A percentile compares a stretch with the other conserved stretches of the same genome.
These are phyloP conservation scores for Lochmaea capreae DNA, from an alignment of 2,888 invertebrate genomes.

Conservation along the genomic window DNA sequence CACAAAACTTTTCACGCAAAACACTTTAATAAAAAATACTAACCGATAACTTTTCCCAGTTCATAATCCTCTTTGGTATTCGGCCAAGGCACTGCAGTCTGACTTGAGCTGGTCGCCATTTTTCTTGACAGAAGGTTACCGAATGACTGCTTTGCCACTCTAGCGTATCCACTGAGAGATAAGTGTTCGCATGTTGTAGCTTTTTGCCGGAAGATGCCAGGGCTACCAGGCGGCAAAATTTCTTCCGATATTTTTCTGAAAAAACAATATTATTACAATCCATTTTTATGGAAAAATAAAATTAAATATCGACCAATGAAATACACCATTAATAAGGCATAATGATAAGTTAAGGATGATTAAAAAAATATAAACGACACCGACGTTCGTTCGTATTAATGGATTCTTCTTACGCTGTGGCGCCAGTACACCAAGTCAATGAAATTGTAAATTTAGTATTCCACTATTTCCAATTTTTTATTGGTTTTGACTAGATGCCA, in stretches of 20 bases:
- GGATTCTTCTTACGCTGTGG: background rate
- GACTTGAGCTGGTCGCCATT: constrained; percentile 71
- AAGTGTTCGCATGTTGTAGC: constrained; percentile 67
- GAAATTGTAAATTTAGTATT: background rate
- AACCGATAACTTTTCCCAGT: constrained; percentile 92
- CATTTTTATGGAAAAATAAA: background rate
- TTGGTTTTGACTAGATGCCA: background rate
- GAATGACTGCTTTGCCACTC: constrained; percentile 64
- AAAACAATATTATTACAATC: constrained; percentile 26
- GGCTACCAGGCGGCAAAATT: constrained; percentile 71
- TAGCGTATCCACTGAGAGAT: constrained; percentile 62
- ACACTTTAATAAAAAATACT: constrained; percentile 62
- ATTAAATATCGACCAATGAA: background rate
- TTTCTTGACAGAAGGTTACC: constrained; percentile 71
- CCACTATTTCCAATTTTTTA: background rate
- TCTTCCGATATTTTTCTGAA: constrained; percentile 73
- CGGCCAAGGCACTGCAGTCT: constrained; percentile 77
- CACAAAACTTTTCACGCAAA: constrained; percentile 33
- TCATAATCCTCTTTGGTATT: constrained; percentile 94
- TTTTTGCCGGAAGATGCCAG: constrained; percentile 72
- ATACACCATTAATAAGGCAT: background rate
- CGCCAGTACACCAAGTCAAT: background rate
- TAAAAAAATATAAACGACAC: background rate
- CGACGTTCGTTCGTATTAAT: no score
- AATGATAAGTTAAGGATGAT: background rate